Evolutionary conservation across 2,888 invertebrate species (phyloP).

Genomic region (Luffia ferchaultella): DNA sequence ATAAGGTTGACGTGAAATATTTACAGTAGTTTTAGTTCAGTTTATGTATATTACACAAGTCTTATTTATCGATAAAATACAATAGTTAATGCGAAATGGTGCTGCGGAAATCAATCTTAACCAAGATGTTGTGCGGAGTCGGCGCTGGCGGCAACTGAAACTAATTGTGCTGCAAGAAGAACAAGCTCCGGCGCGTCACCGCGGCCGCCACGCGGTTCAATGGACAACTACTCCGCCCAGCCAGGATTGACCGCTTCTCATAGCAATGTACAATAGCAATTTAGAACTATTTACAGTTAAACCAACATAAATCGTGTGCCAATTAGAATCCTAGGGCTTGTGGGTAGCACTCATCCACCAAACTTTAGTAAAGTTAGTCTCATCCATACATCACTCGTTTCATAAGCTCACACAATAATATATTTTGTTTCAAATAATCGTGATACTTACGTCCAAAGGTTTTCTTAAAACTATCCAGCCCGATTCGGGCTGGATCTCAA

Average conservation of each 20-base stretch:
- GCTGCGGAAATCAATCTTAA: slow-evolving; percentile 65
- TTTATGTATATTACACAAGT: slow-evolving; percentile 59
- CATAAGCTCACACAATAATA: slow-evolving; percentile 29
- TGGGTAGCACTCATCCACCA: slow-evolving; percentile 67
- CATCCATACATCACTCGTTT: slow-evolving; percentile 53
- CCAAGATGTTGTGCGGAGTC: slow-evolving; percentile 59
- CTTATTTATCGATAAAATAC: slow-evolving; percentile 46
- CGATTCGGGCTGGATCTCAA: slow-evolving; percentile 95
- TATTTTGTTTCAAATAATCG: slow-evolving; percentile 11
- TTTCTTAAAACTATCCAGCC: slow-evolving; percentile 97
- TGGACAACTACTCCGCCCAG: slow-evolving; percentile 64
- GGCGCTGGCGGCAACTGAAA: slow-evolving; percentile 72
- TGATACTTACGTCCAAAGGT: slow-evolving; percentile 93
- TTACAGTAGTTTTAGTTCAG: slow-evolving; percentile 61
- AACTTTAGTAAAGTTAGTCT: slow-evolving; percentile 58
- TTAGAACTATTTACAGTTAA: slow-evolving; percentile 65
- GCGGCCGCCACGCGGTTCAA: slow-evolving; percentile 33
- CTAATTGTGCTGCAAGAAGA: slow-evolving; percentile 77
- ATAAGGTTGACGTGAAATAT: slow-evolving; percentile 63
- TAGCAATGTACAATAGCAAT: slow-evolving; percentile 64
- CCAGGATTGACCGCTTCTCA: slow-evolving; percentile 57
- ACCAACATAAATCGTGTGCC: slow-evolving; percentile 59
- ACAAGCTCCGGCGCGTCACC: slow-evolving; percentile 48
- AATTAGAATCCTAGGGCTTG: slow-evolving; percentile 64
- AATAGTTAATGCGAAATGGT: slow-evolving; percentile 64